Evolutionary conservation across 2,888 invertebrate genomes (phyloP).

Genomic region (Apamea sordens): DNA sequence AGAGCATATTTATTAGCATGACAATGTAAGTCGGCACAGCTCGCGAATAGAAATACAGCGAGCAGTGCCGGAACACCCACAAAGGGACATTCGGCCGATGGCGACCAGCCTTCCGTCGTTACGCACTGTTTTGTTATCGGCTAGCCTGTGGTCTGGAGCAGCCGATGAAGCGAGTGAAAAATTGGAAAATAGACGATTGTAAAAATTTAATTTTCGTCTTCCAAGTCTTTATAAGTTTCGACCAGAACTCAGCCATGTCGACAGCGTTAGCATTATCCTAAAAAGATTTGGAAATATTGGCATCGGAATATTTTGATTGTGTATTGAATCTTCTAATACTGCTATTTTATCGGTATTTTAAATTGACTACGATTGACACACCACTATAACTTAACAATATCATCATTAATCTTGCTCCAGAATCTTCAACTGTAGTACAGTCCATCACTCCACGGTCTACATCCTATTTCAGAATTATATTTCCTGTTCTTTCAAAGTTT

Average conservation of each 20-base stretch:
- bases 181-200: not conserved
- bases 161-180: constrained; percentile 52
- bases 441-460: too few species aligned
- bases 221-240: too few species aligned
- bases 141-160: constrained; percentile 48
- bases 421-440: too few species aligned
- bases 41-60: constrained; percentile 68
- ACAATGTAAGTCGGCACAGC: constrained; percentile 63
- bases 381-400: not conserved
- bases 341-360: not conserved
- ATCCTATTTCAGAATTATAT: not conserved
- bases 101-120: constrained; percentile 83
- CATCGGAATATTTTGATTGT: not conserved
- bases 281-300: not conserved
- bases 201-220: not conserved
- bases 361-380: too few species aligned
- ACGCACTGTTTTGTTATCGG: constrained; percentile 82
- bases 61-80: constrained; percentile 78
- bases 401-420: too few species aligned
- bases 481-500: not conserved
- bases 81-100: constrained; percentile 78
- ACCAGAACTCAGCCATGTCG: too few species aligned
- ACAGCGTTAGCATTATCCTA: too few species aligned
- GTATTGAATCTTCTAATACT: not conserved
- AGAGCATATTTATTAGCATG: constrained; percentile 64